These are phyloP conservation scores for Stenopsyche tienmushanensis DNA, from an alignment of 1,140 invertebrate species.

Conservation along the genomic window DNA sequence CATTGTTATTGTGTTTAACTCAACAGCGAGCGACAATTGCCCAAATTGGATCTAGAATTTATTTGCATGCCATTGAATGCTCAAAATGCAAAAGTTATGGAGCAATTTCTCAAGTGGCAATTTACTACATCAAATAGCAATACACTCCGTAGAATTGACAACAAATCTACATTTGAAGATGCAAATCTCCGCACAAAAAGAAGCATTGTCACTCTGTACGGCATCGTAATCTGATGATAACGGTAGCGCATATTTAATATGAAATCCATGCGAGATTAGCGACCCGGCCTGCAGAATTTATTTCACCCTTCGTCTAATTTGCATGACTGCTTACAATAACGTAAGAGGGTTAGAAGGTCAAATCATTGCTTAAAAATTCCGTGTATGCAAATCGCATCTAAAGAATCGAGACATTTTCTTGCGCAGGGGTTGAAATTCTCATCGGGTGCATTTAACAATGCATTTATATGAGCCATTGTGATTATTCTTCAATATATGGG, in stretches of 20 bases:
- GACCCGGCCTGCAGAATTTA: no score
- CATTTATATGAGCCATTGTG: no score
- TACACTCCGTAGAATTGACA: not conserved
- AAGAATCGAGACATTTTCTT: not conserved
- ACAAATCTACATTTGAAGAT: no score
- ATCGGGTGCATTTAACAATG: no score
- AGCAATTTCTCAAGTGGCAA: slow-evolving; percentile 5
- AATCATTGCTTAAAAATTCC: not conserved
- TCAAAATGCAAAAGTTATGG: slow-evolving; percentile 3
- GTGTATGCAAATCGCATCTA: not conserved
- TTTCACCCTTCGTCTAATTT: no score
- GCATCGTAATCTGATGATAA: no score
- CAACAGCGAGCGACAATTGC: slow-evolving; percentile 1
- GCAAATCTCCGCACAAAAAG: no score
- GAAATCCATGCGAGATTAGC: no score
- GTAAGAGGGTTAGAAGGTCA: not conserved
- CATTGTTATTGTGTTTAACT: slow-evolving; percentile 11
- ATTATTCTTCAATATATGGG: no score
- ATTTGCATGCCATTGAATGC: slow-evolving; percentile 9
- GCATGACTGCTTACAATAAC: not conserved
- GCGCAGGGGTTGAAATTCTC: not conserved
- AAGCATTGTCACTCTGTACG: no score
- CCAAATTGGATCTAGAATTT: slow-evolving; percentile 13
- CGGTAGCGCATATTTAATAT: no score
- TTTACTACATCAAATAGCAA: no score